Conservation (phyloP, 2,888 invertebrate species). For the Oegoconia quadripuncta region DNA sequence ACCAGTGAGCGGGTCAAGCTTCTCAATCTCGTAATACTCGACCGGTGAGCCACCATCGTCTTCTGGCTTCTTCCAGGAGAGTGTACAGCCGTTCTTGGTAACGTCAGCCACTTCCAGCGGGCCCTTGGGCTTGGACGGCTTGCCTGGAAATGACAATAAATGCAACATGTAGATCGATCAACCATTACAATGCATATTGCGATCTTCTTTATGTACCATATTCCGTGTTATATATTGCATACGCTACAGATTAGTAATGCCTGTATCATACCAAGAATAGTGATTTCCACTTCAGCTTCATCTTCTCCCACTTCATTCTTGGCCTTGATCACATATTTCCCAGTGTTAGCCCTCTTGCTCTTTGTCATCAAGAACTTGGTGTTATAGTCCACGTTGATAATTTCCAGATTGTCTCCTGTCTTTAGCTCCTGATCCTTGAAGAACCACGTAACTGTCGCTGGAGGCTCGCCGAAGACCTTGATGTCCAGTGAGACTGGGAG, state of each 20-base stretch:
- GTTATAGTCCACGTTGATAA: constrained; percentile 93
- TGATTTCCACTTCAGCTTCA: constrained; percentile 93
- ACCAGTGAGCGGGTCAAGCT: constrained; percentile 91
- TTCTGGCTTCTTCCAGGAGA: constrained; percentile 95
- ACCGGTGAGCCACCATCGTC: constrained; percentile 97
- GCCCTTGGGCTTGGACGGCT: constrained; percentile 89
- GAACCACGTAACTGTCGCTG: constrained; percentile 94
- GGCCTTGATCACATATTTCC: constrained; percentile 93
- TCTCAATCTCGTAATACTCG: constrained; percentile 97
- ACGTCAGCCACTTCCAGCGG: constrained; percentile 93
- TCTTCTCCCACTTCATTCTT: constrained; percentile 97
- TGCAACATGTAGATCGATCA: constrained; percentile 1
- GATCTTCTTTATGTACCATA: no score
- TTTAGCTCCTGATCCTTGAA: constrained; percentile 84
- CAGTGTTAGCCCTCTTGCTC: constrained; percentile 89
- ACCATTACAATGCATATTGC: no score
- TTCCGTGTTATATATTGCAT: no score
- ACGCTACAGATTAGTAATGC: constrained; percentile 22
- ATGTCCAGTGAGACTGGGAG: constrained; percentile 92
- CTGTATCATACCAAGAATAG: constrained; percentile 85
- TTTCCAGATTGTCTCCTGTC: constrained; percentile 82
- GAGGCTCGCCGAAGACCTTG: constrained; percentile 95
- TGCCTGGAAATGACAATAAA: constrained; percentile 62
- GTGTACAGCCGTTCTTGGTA: constrained; percentile 93
- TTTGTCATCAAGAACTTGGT: constrained; percentile 93